A percentile compares a stretch with the other conserved stretches of the same genome.
Evolutionary conservation across 2,888 invertebrate species (phyloP).

Genomic region (Coronaproctus castanopsis): DNA sequence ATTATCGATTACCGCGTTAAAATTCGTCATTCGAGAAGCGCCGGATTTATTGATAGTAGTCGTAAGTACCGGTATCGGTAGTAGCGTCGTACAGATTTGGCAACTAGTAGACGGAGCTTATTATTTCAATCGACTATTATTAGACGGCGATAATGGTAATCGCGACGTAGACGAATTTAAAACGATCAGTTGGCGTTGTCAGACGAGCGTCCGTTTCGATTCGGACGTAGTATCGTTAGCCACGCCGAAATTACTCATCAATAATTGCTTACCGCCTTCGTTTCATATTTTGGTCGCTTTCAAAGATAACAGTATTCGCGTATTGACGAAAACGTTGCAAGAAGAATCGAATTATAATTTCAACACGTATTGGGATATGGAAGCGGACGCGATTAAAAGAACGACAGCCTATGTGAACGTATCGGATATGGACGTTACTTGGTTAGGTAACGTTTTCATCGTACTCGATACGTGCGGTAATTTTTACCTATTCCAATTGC

Average conservation of each 20-base stretch:
- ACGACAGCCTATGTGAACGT: conserved; percentile 16
- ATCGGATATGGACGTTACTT: conserved; percentile 45
- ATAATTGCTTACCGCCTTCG: conserved; percentile 8
- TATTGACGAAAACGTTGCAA: conserved; percentile 12
- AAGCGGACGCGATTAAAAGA: conserved; percentile 17
- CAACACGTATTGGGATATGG: conserved; percentile 15
- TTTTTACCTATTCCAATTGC: conserved; percentile 46
- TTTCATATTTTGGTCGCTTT: conserved; percentile 13
- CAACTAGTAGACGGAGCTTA: conserved; percentile 48
- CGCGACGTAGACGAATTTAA: conserved; percentile 6
- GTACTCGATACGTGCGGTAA: conserved; percentile 61
- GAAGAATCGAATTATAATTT: conserved; percentile 14
- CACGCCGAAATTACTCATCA: conserved; percentile 14
- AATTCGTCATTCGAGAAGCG: conserved; percentile 64
- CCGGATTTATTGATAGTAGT: conserved; percentile 65
- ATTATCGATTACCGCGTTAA: conserved; percentile 26
- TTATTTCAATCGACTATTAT: conserved; percentile 3
- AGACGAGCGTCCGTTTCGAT: conserved; percentile 10
- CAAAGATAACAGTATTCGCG: conserved; percentile 13
- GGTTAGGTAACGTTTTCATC: conserved; percentile 52
- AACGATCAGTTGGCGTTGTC: conserved; percentile 13
- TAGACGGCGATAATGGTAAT: no score
- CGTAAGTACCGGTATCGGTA: conserved; percentile 42
- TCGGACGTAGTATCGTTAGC: conserved; percentile 12
- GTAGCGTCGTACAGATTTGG: conserved; percentile 57